Conservation (phyloP, 2,888 invertebrate species). For the Anagyrus pseudococci region DNA sequence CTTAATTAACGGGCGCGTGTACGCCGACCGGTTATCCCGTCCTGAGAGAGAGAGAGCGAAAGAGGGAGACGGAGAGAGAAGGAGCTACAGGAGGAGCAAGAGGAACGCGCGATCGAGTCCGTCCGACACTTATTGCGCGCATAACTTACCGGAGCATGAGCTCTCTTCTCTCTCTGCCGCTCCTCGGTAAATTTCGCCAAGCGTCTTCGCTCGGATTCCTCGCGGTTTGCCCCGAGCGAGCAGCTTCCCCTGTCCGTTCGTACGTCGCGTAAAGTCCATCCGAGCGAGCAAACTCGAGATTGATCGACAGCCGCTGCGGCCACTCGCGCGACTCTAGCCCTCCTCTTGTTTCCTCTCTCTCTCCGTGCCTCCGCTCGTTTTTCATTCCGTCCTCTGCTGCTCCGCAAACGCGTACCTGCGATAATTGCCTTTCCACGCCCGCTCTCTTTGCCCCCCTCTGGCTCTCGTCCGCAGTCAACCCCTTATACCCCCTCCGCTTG, state of each 20-base stretch:
- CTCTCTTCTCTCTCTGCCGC: neutral
- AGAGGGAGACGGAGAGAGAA: too few species aligned
- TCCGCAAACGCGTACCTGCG: neutral
- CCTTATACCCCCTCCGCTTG: too few species aligned
- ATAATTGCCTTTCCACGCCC: slow-evolving; percentile 12
- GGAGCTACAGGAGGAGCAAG: slow-evolving; percentile 11
- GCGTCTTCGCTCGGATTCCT: slow-evolving; percentile 31
- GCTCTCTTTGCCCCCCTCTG: neutral
- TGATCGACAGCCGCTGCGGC: slow-evolving; percentile 8
- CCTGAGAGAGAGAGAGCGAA: too few species aligned
- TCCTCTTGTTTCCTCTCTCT: too few species aligned
- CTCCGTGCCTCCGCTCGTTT: neutral
- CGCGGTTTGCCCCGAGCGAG: too few species aligned
- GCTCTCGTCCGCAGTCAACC: too few species aligned
- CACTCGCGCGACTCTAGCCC: too few species aligned
- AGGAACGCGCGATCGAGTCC: slow-evolving; percentile 9
- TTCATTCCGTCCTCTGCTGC: slow-evolving; percentile 7
- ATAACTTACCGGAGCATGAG: slow-evolving; percentile 3
- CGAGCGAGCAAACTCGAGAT: neutral
- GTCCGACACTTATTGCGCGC: slow-evolving; percentile 31
- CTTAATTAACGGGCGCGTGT: slow-evolving; percentile 9
- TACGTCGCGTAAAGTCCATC: slow-evolving; percentile 2
- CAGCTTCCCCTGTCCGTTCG: too few species aligned
- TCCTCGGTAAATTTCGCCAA: slow-evolving; percentile 29
- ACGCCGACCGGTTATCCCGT: neutral